Evolutionary conservation across 1,140 invertebrate genomes (phyloP), one percentile per base, ranked within the genome.

Genomic region (Zeugodacus cucurbitae): DNA sequence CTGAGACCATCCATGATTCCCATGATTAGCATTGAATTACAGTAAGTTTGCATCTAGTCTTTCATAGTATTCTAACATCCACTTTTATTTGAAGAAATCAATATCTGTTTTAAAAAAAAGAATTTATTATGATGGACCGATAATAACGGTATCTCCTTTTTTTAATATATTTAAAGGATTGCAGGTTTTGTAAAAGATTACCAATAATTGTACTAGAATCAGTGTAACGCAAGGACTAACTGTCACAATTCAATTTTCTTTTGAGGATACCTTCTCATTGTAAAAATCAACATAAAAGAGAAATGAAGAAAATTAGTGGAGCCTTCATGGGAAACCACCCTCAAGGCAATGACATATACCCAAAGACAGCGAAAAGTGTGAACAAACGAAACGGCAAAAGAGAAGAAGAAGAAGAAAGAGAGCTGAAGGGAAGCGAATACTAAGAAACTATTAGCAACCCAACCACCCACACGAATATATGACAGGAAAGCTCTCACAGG

Each of bases 311-410:
- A 34, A 34, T n/a, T 29, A 7, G 34, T 41, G 8, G 26, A 22
- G 4, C 20, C 8, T 22, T 44, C 8, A 41, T 82, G 34, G 22
- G 41, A 54, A 86, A 34, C 57, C 85, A 86, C 44, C 82, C 82
- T 54, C 57, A 59, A 86, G 82, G 82, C 82, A 86, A 29, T 86
- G 48, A 86, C 82, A 86, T 86, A 58, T 59, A 58, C 54, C 54
- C 54, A 58, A 86, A 86, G 37, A 5, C 29, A 20, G 22, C 17
- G 37, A 32, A 58, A 59, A 34, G 54, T 59, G 34, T 29, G 54
- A 10, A 86, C 74, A 54, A 82, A 34, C 29, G 34, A 67, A 74
- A 41, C 10, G 34, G 41, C 44, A 48, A 82, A 82, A 41, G 70
- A 29, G 29, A 70, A 17, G 26, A 62, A 22, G 20, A 5, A 62